Evolutionary conservation across 2,888 invertebrate species (phyloP), one percentile per base, ranked within the genome.

Genomic region (Drosophila borealis): DNA sequence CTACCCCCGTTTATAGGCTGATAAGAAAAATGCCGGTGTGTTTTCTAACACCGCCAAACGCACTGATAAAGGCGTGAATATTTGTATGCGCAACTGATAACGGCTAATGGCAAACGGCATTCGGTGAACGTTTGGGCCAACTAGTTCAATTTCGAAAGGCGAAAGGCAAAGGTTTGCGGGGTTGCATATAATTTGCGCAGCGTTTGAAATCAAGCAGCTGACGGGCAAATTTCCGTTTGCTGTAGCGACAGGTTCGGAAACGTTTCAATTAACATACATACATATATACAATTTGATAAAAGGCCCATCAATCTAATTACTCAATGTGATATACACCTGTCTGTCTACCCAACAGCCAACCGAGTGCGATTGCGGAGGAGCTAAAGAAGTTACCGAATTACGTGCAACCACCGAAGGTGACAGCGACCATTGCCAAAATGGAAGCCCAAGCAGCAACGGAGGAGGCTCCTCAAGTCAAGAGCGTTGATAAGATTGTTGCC

Each of bases 341-440:
- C 54, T 66, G 21, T 29, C 29, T 29, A 36, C 21, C n/a, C 3
- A 46, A 54, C 51, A 70, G 69, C 29, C 29, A 57, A 17, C 77
- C 50, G 56, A 91, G 91, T 66, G 91, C 91, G 25, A 88, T 91
- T 78, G 91, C 89, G 55, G 91, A 92, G 80, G 92, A 92, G 78
- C 80, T 89, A 44, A 85, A 82, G 72, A 91, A 89, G 57, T 70
- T 88, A 19, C 87, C 88, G 10, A 64, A 60, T 34, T 72, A 74
- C 67, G 83, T 81, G 9, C 59, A 76, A 57, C 84, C 89, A 21
- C 78, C 83, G 21, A 91, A 82, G 49, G 77, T 89, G 29, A 74
- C 85, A 64, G 60, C 63, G 44, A 77, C 87, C 33, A 77, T 84
- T 69, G 55, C 66, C 65, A 73, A 78, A 72, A 75, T 81, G 81